Conservation (phyloP, 2,113 vertebrate species). For the Mionectes macconnelli region DNA sequence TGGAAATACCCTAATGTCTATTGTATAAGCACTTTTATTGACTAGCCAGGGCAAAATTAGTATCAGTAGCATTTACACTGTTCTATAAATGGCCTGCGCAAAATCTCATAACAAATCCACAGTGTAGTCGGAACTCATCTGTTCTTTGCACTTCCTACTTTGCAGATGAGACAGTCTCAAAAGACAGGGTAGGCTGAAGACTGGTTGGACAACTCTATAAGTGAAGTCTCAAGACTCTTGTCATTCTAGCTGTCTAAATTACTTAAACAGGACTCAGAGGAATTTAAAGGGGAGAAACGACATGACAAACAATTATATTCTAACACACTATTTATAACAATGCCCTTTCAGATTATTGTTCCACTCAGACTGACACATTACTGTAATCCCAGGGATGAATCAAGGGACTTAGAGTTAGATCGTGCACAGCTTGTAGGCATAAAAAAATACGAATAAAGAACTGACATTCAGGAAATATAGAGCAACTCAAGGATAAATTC, state of each 20-base stretch:
- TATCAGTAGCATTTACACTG: conserved; percentile 46
- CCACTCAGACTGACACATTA: conserved; percentile 79
- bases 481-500: conserved; percentile 87
- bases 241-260: conserved; percentile 88
- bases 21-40: conserved; percentile 23
- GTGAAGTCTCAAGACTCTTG: conserved; percentile 86
- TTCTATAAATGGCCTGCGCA: conserved; percentile 53
- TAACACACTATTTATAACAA: conserved; percentile 88
- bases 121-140: conserved; percentile 70
- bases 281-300: conserved; percentile 84
- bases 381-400: conserved; percentile 80
- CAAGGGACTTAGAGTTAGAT: conserved; percentile 76
- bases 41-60: conserved; percentile 60
- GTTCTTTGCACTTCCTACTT: conserved; percentile 74
- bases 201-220: conserved; percentile 86
- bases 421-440: conserved; percentile 78
- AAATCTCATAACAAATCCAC: conserved; percentile 71
- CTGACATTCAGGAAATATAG: conserved; percentile 91
- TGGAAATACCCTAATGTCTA: background rate
- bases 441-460: conserved; percentile 71
- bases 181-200: conserved; percentile 75
- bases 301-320: conserved; percentile 92
- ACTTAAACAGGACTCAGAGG: conserved; percentile 84
- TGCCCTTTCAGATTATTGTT: conserved; percentile 84
- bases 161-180: conserved; percentile 73